phyloP scores from a whole-genome alignment of 2,113 vertebrate species.

The Chaetura pelagica region DNA sequence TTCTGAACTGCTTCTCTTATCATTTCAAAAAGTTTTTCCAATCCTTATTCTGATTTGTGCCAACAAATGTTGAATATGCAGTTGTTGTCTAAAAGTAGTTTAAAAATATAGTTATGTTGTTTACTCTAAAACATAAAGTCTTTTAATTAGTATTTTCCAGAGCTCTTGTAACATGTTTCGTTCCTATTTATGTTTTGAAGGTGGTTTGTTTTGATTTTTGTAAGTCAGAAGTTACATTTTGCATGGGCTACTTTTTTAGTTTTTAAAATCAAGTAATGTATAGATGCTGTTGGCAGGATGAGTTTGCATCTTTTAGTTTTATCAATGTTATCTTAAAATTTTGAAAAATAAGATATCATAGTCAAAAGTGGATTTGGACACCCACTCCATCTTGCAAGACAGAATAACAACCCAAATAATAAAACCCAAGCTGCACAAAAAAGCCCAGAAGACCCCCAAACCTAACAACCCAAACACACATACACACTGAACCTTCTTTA shows the following conservation, averaged over 20 bases:
- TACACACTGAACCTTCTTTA: not conserved
- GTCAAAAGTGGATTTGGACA: not conserved
- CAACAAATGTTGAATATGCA: not conserved
- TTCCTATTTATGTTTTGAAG: not conserved
- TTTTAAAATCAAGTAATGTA: not conserved
- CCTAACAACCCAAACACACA: not conserved
- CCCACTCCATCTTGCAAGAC: accelerated
- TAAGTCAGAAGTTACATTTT: not conserved
- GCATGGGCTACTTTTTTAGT: not conserved
- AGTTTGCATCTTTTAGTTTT: not conserved
- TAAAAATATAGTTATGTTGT: not conserved
- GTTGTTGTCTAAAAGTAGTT: not conserved
- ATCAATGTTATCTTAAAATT: not conserved
- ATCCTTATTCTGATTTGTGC: not conserved
- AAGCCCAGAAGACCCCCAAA: accelerated
- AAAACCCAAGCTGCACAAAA: not conserved
- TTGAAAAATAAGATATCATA: not conserved
- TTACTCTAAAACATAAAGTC: not conserved
- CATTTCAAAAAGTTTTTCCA: not conserved
- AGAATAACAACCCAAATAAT: not conserved
- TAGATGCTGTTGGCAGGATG: not conserved
- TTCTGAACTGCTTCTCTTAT: not conserved
- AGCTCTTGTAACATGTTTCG: not conserved
- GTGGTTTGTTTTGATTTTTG: not conserved
- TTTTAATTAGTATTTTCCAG: not conserved